Conservation (phyloP, 2,888 invertebrate genomes). For the Cancer borealis region DNA sequence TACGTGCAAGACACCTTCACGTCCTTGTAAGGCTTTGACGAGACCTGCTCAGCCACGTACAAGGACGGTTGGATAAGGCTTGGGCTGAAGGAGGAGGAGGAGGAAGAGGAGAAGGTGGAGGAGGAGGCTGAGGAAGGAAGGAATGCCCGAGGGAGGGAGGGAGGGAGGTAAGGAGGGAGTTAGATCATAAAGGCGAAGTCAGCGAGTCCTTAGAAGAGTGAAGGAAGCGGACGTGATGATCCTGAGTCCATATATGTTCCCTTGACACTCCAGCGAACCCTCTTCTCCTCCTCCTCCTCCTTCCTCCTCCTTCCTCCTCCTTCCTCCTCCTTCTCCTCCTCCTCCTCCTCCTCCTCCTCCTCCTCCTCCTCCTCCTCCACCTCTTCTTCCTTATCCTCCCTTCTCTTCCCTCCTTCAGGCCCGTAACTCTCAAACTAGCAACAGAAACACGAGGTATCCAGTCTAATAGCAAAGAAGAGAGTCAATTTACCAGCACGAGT, state of each 20-base stretch:
- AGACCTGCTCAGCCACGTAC: not conserved
- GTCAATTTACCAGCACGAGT: slow-evolving; percentile 16
- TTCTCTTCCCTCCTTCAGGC: not conserved
- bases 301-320: not conserved
- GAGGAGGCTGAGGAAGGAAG: not conserved
- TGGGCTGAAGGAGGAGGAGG: not conserved
- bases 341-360: not conserved
- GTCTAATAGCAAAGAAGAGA: not conserved
- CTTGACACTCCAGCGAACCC: not conserved
- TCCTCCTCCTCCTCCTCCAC: not conserved
- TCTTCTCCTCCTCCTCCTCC: not conserved
- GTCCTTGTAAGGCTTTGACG: not conserved
- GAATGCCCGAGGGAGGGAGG: too few species aligned
- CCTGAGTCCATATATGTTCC: not conserved
- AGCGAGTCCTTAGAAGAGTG: not conserved
- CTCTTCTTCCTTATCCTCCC: not conserved
- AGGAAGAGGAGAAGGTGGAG: not conserved
- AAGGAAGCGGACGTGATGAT: not conserved
- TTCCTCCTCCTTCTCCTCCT: too few species aligned
- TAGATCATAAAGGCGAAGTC: not conserved
- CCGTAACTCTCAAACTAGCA: too few species aligned
- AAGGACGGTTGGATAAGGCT: not conserved
- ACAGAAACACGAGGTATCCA: too few species aligned
- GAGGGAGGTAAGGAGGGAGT: not conserved
- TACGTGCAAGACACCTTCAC: not conserved